These are phyloP conservation scores for Corticium candelabrum DNA, from an alignment of 37 sponge, comb jelly and placozoan genomes.

Conservation along the genomic window DNA sequence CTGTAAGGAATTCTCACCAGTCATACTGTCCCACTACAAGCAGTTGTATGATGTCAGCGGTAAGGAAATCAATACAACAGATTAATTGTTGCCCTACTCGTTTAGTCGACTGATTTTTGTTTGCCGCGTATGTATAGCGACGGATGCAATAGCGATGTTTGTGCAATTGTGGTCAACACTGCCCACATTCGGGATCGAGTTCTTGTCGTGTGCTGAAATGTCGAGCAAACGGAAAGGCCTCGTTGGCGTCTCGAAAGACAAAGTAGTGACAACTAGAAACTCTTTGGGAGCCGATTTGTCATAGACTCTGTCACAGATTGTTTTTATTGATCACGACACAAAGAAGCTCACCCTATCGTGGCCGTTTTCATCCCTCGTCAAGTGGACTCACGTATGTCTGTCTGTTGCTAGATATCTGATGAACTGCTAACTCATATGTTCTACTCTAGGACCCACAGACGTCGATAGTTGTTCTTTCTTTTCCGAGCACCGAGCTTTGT, in stretches of 20 bases:
- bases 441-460: too few species aligned
- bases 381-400: slow-evolving; percentile 33
- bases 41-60: too few species aligned
- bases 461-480: too few species aligned
- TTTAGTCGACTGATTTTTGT: too few species aligned
- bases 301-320: background rate
- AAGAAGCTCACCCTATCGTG: slow-evolving; percentile 13
- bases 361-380: slow-evolving; percentile 28
- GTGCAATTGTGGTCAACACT: slow-evolving; percentile 73
- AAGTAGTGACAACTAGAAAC: slow-evolving; percentile 26
- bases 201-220: slow-evolving; percentile 59
- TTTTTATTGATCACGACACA: background rate
- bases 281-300: slow-evolving; percentile 6
- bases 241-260: slow-evolving; percentile 66
- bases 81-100: too few species aligned
- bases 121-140: too few species aligned
- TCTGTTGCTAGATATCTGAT: background rate
- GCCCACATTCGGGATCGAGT: slow-evolving; percentile 73
- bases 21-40: too few species aligned
- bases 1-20: too few species aligned
- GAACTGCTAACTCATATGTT: background rate
- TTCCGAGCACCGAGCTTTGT: background rate
- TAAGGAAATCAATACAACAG: too few species aligned
- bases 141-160: too few species aligned
- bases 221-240: slow-evolving; percentile 64